Conservation (phyloP, 2,797 vertebrate species). For the Hypotaenidia okinawae region DNA sequence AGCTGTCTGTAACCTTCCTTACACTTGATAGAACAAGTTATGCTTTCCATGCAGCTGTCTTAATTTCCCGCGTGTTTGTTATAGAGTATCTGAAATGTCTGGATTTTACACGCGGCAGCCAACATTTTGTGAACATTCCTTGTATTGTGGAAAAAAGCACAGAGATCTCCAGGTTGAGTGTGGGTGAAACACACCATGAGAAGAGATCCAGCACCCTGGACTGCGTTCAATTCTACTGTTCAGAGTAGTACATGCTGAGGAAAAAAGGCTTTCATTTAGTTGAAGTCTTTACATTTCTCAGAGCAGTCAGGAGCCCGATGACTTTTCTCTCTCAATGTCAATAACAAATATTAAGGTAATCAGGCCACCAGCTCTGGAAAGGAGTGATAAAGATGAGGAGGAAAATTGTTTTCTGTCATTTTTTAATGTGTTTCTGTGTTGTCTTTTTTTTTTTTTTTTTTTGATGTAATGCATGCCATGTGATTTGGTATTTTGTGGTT, state of each 20-base stretch:
- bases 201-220: background rate
- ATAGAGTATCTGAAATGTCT: background rate
- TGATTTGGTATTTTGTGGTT: background rate
- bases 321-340: background rate
- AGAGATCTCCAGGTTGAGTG: background rate
- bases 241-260: background rate
- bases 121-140: slow-evolving; percentile 4
- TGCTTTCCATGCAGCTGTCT: slow-evolving; percentile 16
- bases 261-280: background rate
- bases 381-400: background rate
- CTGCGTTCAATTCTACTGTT: background rate
- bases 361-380: background rate
- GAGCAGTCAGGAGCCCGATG: background rate
- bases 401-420: slow-evolving; percentile 16
- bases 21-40: background rate
- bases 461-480: background rate
- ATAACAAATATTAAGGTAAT: background rate
- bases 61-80: background rate
- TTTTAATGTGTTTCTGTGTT: slow-evolving; percentile 26
- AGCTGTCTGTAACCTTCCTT: background rate
- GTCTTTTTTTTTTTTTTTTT: background rate
- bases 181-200: background rate
- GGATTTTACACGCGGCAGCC: background rate
- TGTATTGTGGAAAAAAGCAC: background rate
- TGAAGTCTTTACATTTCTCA: background rate